Conservation (phyloP, 2,113 vertebrate genomes). For the Sciurus niger region DNA sequence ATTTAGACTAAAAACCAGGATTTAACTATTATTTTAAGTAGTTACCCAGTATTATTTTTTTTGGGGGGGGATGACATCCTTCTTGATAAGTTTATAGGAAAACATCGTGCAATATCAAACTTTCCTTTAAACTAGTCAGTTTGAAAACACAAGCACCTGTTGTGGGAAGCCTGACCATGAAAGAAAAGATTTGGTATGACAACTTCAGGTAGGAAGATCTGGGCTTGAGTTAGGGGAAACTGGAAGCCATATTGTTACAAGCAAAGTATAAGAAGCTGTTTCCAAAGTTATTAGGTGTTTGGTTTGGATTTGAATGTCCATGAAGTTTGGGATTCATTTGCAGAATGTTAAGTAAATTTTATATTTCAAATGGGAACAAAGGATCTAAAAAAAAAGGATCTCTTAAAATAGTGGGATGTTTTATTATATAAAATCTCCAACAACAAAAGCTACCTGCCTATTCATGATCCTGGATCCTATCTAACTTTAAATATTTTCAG, state of each 20-base stretch:
- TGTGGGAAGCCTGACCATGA: neutral
- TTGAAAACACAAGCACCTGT: neutral
- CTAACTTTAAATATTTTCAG: neutral
- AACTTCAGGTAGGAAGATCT: neutral
- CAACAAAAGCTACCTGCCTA: neutral
- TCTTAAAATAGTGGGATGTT: neutral
- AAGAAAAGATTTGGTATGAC: neutral
- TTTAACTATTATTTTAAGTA: constrained; percentile 9
- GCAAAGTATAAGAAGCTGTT: neutral
- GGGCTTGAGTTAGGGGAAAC: neutral
- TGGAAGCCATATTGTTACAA: neutral
- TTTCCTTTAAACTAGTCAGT: neutral
- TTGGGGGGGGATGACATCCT: neutral
- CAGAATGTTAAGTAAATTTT: constrained; percentile 50
- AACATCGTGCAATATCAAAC: neutral
- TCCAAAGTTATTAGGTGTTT: constrained; percentile 28
- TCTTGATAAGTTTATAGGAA: neutral
- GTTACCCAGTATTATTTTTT: neutral
- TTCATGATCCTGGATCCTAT: neutral
- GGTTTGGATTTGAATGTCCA: constrained; percentile 27
- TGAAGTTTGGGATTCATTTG: constrained; percentile 8
- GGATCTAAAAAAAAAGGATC: neutral
- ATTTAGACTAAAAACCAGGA: neutral
- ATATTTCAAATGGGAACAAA: constrained; percentile 43
- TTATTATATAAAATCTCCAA: neutral